A percentile compares a stretch with the other conserved stretches of the same genome.
Evolutionary conservation across 2,888 invertebrate genomes (phyloP).

Genomic region (Meiosimyza decipiens): DNA sequence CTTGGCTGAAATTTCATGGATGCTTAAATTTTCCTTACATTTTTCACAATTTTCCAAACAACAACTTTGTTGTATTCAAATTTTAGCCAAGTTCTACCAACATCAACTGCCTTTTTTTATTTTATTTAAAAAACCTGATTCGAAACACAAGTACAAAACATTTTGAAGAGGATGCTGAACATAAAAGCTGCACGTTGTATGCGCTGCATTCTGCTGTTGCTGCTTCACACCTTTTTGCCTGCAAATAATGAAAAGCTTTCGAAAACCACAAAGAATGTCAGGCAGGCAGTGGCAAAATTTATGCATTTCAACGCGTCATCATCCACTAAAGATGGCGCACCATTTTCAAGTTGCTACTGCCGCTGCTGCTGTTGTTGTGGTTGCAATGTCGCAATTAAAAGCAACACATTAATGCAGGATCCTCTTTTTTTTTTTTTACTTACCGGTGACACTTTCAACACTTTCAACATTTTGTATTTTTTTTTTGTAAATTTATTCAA

Average conservation of each 20-base stretch:
- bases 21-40: too few species aligned
- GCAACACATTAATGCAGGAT: conserved; percentile 5
- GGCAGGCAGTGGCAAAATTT: not conserved
- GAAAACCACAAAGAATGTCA: conserved; percentile 6
- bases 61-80: too few species aligned
- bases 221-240: not conserved
- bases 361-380: conserved; percentile 7
- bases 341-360: not conserved
- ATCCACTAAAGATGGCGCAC: conserved; percentile 1
- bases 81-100: too few species aligned
- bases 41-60: too few species aligned
- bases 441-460: too few species aligned
- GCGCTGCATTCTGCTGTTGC: not conserved
- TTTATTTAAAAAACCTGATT: not conserved
- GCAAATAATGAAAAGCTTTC: conserved; percentile 22
- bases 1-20: too few species aligned
- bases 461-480: not conserved
- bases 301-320: not conserved
- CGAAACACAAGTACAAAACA: not conserved
- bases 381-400: conserved; percentile 9
- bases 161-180: not conserved
- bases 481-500: not conserved
- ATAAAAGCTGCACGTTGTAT: not conserved
- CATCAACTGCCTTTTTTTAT: not conserved
- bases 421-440: not conserved